These are phyloP conservation scores for Xestoiulus laeticollis DNA, from an alignment of 2,888 invertebrate species.

Conservation along the genomic window DNA sequence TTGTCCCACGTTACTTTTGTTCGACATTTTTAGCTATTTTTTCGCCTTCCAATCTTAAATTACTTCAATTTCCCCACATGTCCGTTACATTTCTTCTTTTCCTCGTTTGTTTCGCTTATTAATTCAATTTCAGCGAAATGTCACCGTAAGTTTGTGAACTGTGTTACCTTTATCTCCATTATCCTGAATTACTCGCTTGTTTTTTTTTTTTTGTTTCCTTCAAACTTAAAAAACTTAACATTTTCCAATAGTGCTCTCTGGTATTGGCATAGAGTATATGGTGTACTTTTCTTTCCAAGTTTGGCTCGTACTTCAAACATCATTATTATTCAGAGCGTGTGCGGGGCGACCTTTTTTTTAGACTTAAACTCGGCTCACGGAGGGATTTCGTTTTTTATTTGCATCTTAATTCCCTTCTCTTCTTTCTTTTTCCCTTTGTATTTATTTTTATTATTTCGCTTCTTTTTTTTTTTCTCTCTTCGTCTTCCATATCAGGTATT, in stretches of 20 bases:
- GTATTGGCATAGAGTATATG: neutral
- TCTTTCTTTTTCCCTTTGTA: constrained; percentile 20
- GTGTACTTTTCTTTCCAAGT: neutral
- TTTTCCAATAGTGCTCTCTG: neutral
- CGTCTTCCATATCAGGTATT: neutral
- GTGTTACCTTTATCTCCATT: neutral
- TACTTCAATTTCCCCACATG: neutral
- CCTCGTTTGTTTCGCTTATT: neutral
- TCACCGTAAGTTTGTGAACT: neutral
- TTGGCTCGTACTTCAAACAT: constrained; percentile 31
- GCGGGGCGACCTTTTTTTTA: constrained; percentile 20
- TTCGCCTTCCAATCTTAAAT: neutral
- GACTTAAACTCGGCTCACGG: constrained; percentile 35
- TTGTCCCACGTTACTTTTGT: neutral
- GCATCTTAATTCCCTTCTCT: constrained; percentile 43
- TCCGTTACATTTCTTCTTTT: neutral
- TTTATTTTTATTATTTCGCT: constrained; percentile 39
- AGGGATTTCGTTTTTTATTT: constrained; percentile 40
- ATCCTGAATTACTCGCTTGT: neutral
- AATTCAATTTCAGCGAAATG: constrained; percentile 13
- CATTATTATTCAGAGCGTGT: constrained; percentile 36
- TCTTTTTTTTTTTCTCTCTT: neutral
- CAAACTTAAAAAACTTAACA: constrained; percentile 31
- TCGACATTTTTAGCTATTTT: neutral
- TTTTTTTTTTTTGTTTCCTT: neutral